Evolutionary conservation across 2,888 invertebrate genomes (phyloP).

Genomic region (Chrysolina oricalcia): DNA sequence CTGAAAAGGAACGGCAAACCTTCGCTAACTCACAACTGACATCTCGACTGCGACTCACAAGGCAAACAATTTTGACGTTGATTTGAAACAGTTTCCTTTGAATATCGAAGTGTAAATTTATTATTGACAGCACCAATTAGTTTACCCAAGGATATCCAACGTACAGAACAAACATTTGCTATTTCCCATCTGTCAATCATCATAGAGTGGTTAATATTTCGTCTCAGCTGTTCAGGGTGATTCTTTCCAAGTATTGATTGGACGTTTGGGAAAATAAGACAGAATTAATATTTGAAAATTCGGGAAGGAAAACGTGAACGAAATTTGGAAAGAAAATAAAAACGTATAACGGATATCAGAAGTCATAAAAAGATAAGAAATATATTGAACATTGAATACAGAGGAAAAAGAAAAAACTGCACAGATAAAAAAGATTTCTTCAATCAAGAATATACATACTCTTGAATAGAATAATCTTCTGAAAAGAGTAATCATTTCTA

Average conservation of each 20-base stretch:
- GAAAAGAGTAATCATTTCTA: no score
- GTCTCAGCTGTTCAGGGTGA: not conserved
- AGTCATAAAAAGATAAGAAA: no score
- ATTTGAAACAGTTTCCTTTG: slow-evolving; percentile 5
- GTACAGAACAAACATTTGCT: slow-evolving; percentile 17
- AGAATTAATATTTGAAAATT: no score
- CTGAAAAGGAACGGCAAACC: not conserved
- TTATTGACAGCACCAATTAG: slow-evolving; percentile 18
- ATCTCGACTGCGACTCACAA: not conserved
- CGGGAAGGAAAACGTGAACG: no score
- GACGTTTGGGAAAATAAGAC: no score
- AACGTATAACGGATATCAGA: no score
- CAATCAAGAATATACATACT: no score
- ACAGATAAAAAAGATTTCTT: no score
- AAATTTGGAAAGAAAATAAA: no score
- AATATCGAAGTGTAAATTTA: slow-evolving; percentile 15
- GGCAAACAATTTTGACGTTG: slow-evolving; percentile 16
- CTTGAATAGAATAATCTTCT: no score
- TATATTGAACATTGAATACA: no score
- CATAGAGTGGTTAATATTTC: not conserved
- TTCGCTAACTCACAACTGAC: not conserved
- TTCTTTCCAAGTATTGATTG: not conserved
- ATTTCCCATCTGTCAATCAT: not conserved
- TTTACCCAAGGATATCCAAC: not conserved
- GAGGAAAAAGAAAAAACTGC: no score